Evolutionary conservation across 1,140 invertebrate species (phyloP), one percentile per base, ranked within the genome.

Genomic region (Adoxophyes honmai): DNA sequence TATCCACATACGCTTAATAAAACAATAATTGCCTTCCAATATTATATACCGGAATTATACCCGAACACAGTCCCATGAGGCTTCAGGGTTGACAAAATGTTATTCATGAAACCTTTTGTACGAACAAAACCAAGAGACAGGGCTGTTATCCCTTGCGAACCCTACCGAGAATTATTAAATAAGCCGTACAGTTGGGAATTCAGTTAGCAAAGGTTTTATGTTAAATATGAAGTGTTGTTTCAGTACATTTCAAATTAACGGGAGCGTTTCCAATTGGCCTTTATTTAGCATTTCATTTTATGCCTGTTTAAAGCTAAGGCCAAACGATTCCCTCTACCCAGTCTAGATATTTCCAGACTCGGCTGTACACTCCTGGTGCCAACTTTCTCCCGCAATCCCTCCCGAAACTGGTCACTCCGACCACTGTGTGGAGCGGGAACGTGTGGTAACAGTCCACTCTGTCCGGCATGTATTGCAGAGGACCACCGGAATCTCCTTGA

Each of bases 331-430:
- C 67, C 68, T 93, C 90, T 57, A 95, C 94, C 94, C 94, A 95
- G 13, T 91, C 90, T 13, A 94, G 63, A 65, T 93, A 95, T 21
- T 90, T 89, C 0, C 92, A 91, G 8, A 95, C 91, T 57, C 92
- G 89, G 0, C 93, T 94, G 62, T 95, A 95, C 11, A 95, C 90
- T 1, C 93, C 93, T 0, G 94, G 92, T 18, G 90, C 80, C 68
- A 89, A 80, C 28, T 89, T 87, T 4, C 90, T 75, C 5, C 91
- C 93, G 73, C 93, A 94, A 35, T 89, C 89, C 62, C 90, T 90
- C 0, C 93, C 93, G 70, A 93, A 94, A 18, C 93, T 94, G 0
- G 93, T 93, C 15, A 94, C 88, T 0, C 93, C 93, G 52, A 93
- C 80, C 6, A 93, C 62, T 34, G 74, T 85, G 52, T 90, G 88